These are phyloP conservation scores for Formicarius rufipectus DNA, from an alignment of 2,113 vertebrate species.

Conservation along the genomic window DNA sequence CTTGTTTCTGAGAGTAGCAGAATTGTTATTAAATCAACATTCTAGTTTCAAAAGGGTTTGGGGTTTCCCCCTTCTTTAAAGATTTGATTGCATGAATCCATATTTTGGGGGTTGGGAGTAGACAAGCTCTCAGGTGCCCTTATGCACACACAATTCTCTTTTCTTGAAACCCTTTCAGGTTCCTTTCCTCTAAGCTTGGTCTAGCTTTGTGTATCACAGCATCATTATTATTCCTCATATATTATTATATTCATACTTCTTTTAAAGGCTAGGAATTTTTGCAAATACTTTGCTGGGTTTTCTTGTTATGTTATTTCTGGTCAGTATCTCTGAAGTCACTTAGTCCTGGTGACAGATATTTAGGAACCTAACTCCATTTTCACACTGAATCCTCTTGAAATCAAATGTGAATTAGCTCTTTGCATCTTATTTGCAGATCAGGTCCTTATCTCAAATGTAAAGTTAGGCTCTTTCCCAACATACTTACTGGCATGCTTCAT, in stretches of 20 bases:
- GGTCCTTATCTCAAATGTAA: neutral
- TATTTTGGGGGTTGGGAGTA: neutral
- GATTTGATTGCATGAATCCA: neutral
- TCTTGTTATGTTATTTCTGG: neutral
- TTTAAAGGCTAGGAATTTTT: neutral
- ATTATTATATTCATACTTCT: neutral
- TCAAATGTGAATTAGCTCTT: neutral
- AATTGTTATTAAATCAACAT: neutral
- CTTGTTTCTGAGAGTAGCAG: neutral
- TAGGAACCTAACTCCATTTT: neutral
- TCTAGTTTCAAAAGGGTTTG: neutral
- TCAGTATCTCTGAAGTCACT: fast-evolving
- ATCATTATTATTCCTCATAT: neutral
- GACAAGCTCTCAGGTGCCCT: neutral
- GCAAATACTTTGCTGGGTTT: neutral
- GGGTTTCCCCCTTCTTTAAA: neutral
- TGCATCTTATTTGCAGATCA: neutral
- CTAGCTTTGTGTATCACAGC: neutral
- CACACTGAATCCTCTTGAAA: neutral
- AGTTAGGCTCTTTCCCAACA: neutral
- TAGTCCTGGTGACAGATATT: neutral
- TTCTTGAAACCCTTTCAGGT: neutral
- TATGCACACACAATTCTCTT: neutral
- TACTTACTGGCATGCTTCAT: neutral
- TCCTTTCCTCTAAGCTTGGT: neutral